Base-by-base conservation (phyloP, 1,140 invertebrate genomes). In the Lethocerus indicus region DNA sequence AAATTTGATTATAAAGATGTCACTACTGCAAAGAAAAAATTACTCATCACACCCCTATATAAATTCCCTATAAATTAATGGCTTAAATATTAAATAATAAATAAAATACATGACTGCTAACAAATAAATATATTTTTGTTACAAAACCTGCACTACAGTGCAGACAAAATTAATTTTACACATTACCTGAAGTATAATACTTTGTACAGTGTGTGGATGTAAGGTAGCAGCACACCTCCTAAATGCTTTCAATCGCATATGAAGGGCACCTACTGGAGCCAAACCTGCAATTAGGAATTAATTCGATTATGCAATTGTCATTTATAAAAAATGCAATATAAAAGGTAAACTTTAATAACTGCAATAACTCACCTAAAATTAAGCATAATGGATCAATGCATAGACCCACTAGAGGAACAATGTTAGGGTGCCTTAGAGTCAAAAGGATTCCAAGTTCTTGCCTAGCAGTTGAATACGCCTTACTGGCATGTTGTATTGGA, bases 381-480 rank as follows among this genome's bases (percentile, higher is more conserved):
- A 53, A 29, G 21, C 52, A 86, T n/a, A 98, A 63, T 0, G 94
- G 93, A 57, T 78, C 80, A 1, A 79, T 80, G 55, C 83, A 89
- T 41, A 87, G 83, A 0, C 89, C 94, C 24, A 95, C 75, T 25
- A 97, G 71, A 12, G 90, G 87, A 24, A 96, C 86, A 55, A 97
- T 92, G 67, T 97, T 85, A 1, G 82, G 68, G 67, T 98, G 93
- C 21, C 81, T 73, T 16, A 98, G 69, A 2, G 80, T 79, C 12
- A 86, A 64, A 6, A 98, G 66, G 40, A 98, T 92, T 57, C 84
- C 84, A 48, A 97, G 67, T 66, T 98, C 94, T 65, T 96, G 92
- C 27, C 94, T 70, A 2, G 91, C 89, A 0, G 81, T 93, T 65
- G 82, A 92, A 67, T 98, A 98, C 0, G 94, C 90, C 62, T 91